Conservation (phyloP, 2,797 vertebrate genomes). For the Premnoplex brunnescens region DNA sequence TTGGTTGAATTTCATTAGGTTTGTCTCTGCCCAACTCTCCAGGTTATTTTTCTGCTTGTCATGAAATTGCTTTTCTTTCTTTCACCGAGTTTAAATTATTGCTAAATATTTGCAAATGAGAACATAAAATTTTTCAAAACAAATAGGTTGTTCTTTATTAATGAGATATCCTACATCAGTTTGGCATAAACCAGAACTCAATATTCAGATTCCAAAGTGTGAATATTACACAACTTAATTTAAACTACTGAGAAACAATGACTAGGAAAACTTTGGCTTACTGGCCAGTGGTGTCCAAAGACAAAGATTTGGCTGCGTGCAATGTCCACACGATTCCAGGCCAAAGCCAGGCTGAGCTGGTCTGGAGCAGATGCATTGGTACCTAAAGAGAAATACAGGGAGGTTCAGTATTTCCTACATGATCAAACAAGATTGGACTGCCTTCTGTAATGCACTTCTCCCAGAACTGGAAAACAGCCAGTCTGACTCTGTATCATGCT, state of each 20-base stretch:
- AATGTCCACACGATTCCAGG: constrained; percentile 98
- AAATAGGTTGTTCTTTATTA: background rate
- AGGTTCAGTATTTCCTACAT: background rate
- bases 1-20: background rate
- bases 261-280: constrained; percentile 72
- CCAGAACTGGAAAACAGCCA: background rate
- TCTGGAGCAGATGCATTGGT: constrained; percentile 95
- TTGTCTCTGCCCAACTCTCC: background rate
- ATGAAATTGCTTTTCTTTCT: background rate
- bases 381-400: constrained; percentile 74
- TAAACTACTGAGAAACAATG: background rate
- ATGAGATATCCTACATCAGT: background rate
- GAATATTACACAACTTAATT: background rate
- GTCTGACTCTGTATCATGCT: background rate
- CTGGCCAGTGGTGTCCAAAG: constrained; percentile 95
- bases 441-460: background rate
- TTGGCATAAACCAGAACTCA: background rate
- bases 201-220: background rate
- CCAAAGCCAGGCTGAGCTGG: constrained; percentile 95
- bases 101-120: background rate
- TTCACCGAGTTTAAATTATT: background rate
- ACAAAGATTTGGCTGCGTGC: constrained; percentile 98
- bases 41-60: background rate
- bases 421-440: background rate
- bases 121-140: background rate